These are phyloP conservation scores for Melanaphis sacchari DNA, from an alignment of 1,140 invertebrate genomes.

Conservation along the genomic window DNA sequence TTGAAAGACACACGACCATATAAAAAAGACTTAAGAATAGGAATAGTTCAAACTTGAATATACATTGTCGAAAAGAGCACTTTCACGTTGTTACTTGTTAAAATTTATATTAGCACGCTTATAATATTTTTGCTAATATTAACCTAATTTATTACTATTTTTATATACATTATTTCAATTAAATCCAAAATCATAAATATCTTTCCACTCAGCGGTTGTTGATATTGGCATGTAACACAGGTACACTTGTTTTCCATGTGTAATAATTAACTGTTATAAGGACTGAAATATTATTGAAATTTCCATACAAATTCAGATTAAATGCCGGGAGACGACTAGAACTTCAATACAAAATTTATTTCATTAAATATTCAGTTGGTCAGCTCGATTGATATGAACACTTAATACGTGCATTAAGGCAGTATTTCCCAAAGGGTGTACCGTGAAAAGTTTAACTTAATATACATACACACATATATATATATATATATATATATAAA, in stretches of 20 bases:
- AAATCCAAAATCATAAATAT: not conserved
- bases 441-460: too few relatives aligned
- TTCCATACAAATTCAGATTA: too few relatives aligned
- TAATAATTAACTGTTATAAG: not conserved
- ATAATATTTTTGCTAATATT: not conserved
- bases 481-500: too few relatives aligned
- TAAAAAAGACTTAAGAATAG: too few relatives aligned
- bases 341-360: not conserved
- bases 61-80: too few relatives aligned
- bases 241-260: not conserved
- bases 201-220: not conserved
- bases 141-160: not conserved
- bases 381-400: too few relatives aligned
- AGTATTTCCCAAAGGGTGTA: too few relatives aligned
- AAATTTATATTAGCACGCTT: not conserved
- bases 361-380: too few relatives aligned
- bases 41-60: too few relatives aligned
- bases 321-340: not conserved
- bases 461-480: too few relatives aligned
- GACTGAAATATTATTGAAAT: not conserved
- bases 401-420: too few relatives aligned
- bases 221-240: not conserved
- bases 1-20: too few relatives aligned
- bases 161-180: not conserved
- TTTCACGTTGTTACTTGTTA: not conserved